phyloP scores from a whole-genome alignment of 2,113 vertebrate species.

The Rousettus leschenaultii region DNA sequence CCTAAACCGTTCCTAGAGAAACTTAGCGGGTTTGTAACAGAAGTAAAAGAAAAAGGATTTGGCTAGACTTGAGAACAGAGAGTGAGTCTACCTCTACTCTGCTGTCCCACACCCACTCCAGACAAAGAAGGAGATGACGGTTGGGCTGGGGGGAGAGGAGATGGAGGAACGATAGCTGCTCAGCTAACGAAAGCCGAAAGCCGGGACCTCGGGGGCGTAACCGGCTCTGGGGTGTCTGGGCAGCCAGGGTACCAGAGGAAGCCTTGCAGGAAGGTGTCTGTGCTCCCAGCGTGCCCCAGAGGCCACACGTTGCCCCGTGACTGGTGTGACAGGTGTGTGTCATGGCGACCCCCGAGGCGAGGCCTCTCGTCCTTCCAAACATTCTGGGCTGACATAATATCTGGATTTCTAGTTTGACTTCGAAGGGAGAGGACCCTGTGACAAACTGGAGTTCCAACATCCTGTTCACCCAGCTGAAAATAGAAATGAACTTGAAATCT shows the following conservation, averaged over 20 bases:
- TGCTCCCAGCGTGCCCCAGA: too few relatives aligned
- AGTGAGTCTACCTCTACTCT: neutral
- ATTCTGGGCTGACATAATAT: neutral
- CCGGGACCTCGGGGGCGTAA: accelerated
- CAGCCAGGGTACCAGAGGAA: neutral
- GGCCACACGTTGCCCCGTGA: accelerated
- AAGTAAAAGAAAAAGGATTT: neutral
- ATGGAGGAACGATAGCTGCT: neutral
- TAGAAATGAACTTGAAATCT: neutral
- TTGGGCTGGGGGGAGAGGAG: neutral
- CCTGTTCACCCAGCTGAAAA: neutral
- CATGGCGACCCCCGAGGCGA: neutral
- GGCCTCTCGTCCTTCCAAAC: neutral
- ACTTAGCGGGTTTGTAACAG: neutral
- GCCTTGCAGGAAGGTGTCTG: neutral
- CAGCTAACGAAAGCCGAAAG: neutral
- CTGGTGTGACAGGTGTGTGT: accelerated
- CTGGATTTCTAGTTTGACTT: neutral
- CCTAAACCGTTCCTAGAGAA: neutral
- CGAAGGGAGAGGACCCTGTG: neutral
- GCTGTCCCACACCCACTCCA: accelerated
- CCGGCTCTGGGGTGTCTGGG: neutral
- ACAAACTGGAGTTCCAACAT: neutral
- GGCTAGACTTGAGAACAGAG: neutral
- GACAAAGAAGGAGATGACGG: neutral